Evolutionary conservation across 2,797 vertebrate species (phyloP).

Genomic region (Xenentodon cancila): DNA sequence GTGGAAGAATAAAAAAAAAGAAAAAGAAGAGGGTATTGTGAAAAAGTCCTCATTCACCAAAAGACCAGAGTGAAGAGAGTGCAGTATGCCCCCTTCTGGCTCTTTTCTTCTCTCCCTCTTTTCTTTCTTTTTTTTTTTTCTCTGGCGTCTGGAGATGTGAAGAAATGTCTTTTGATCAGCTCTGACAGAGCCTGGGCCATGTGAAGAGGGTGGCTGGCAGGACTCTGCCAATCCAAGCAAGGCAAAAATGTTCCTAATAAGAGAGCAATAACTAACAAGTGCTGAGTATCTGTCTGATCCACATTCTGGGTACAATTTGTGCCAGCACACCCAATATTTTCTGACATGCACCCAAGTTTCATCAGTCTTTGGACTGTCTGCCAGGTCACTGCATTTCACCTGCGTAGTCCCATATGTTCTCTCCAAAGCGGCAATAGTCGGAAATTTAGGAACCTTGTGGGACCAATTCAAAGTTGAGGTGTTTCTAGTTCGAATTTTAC

Average conservation of each 20-base stretch:
- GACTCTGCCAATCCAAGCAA: constrained; percentile 79
- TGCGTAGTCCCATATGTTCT: constrained; percentile 73
- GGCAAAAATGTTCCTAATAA: constrained; percentile 83
- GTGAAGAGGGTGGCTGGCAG: constrained; percentile 79
- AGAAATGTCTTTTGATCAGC: constrained; percentile 86
- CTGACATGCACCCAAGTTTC: constrained; percentile 68
- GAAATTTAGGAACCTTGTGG: constrained; percentile 48
- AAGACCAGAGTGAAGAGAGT: constrained; percentile 82
- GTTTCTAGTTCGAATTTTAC: constrained; percentile 49
- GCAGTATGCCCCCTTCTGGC: constrained; percentile 97
- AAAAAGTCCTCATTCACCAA: constrained; percentile 82
- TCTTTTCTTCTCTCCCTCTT: constrained; percentile 83
- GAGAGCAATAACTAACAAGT: constrained; percentile 82
- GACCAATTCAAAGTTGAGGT: constrained; percentile 35
- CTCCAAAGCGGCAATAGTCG: constrained; percentile 56
- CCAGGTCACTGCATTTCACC: constrained; percentile 75
- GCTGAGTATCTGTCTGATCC: constrained; percentile 76
- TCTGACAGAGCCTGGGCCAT: constrained; percentile 80
- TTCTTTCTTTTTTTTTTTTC: constrained; percentile 79
- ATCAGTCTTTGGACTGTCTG: constrained; percentile 66
- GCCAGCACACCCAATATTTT: constrained; percentile 74
- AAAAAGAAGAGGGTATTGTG: constrained; percentile 78
- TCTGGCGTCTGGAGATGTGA: constrained; percentile 82
- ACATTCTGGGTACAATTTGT: constrained; percentile 67
- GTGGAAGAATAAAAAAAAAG: constrained; percentile 67